Conservation (phyloP, 2,888 invertebrate species). For the Diabrotica balteata region DNA sequence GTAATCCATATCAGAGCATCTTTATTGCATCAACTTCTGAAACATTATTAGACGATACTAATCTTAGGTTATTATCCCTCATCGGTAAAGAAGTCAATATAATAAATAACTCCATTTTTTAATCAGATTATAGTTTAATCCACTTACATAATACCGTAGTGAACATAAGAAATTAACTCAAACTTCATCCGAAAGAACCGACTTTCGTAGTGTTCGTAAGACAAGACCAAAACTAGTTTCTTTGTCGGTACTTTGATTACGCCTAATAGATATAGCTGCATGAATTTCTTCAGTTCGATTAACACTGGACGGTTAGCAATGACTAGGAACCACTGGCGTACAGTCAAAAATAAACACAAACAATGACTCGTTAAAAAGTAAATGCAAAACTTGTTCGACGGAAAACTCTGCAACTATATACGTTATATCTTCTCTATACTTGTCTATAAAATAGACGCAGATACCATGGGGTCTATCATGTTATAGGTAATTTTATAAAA, state of each 20-base stretch:
- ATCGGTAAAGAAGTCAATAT: conserved; percentile 32
- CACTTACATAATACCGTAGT: conserved; percentile 32
- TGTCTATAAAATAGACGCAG: too few species aligned
- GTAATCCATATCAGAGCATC: too few species aligned
- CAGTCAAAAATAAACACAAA: background rate
- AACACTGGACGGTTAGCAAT: conserved; percentile 44
- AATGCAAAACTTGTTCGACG: too few species aligned
- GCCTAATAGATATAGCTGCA: conserved; percentile 53
- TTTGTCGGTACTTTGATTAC: conserved; percentile 53
- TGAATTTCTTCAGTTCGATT: conserved; percentile 54
- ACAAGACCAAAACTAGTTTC: conserved; percentile 50
- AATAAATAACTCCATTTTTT: conserved; percentile 37
- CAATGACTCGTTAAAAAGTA: background rate
- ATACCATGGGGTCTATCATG: too few species aligned
- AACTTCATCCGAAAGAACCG: conserved; percentile 22
- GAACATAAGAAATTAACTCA: conserved; percentile 26
- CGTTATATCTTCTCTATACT: too few species aligned
- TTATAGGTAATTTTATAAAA: too few species aligned
- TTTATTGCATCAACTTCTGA: too few species aligned
- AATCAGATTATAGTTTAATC: conserved; percentile 41
- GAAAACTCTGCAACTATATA: too few species aligned
- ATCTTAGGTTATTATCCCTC: conserved; percentile 34
- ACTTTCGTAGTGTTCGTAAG: conserved; percentile 32
- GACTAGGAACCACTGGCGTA: conserved; percentile 13
- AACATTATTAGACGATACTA: conserved; percentile 27